These are phyloP conservation scores for Protonibea diacanthus DNA, from an alignment of 2,797 vertebrate species.

Conservation along the genomic window DNA sequence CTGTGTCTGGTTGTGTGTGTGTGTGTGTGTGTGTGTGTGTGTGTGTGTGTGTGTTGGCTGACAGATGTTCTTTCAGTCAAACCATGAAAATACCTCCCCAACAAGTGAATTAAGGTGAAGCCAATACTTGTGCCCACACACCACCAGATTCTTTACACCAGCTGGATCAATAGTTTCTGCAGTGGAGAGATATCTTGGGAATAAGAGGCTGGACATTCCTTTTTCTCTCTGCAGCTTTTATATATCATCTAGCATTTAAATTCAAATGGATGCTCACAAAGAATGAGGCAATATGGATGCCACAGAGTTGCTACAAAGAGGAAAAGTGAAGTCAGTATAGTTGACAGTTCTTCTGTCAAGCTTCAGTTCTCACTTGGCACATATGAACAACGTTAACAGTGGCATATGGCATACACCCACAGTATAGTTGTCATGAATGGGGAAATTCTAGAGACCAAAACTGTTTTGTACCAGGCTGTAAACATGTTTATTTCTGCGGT, in stretches of 20 bases:
- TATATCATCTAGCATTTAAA: constrained; percentile 32
- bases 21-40: constrained; percentile 14
- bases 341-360: not conserved
- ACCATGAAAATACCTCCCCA: constrained; percentile 65
- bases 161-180: constrained; percentile 68
- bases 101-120: constrained; percentile 71
- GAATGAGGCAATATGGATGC: not conserved
- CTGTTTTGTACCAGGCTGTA: too few species aligned
- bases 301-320: not conserved
- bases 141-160: constrained; percentile 59
- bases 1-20: constrained; percentile 10
- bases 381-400: too few species aligned
- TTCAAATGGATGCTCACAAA: constrained; percentile 9
- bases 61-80: constrained; percentile 63
- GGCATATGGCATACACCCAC: too few species aligned
- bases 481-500: too few species aligned
- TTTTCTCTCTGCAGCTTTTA: constrained; percentile 29
- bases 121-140: constrained; percentile 55
- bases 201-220: constrained; percentile 12
- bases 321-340: not conserved
- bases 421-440: too few species aligned
- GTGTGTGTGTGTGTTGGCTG: constrained; percentile 30
- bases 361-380: not conserved
- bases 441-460: too few species aligned
- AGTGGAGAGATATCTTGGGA: constrained; percentile 39